These are phyloP conservation scores for Herpailurus yagouaroundi DNA, from an alignment of 2,113 vertebrate genomes.

Conservation along the genomic window DNA sequence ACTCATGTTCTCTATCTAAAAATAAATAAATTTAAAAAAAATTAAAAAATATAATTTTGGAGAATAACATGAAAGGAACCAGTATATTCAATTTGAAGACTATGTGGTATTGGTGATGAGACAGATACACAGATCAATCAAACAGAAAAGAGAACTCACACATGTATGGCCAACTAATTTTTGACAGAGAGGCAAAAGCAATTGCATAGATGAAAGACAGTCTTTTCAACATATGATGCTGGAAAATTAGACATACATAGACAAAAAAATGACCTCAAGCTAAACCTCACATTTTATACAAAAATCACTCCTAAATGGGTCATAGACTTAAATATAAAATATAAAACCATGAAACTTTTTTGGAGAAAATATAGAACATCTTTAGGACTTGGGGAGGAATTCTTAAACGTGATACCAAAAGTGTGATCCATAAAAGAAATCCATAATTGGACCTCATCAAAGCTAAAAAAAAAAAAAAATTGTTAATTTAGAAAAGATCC, in stretches of 20 bases:
- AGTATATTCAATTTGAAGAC: background rate
- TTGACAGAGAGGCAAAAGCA: background rate
- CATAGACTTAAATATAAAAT: background rate
- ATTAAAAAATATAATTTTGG: background rate
- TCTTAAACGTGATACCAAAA: conserved; percentile 3
- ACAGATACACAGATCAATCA: background rate
- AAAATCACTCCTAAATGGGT: background rate
- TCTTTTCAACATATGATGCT: background rate
- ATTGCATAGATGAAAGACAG: background rate
- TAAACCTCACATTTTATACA: background rate
- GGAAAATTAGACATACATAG: background rate
- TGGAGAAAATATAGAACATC: background rate
- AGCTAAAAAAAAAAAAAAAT: conserved; percentile 18
- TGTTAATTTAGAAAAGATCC: background rate
- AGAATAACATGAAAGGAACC: background rate
- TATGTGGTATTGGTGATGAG: background rate
- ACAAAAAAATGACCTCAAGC: background rate
- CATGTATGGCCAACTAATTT: background rate
- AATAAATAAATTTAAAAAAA: too few relatives aligned
- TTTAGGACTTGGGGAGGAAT: background rate
- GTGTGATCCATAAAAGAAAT: background rate
- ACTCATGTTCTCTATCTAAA: too few relatives aligned
- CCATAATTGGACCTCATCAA: background rate
- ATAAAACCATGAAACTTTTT: background rate
- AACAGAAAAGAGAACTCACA: background rate